These are phyloP conservation scores for Pocota personata DNA, from an alignment of 2,888 invertebrate genomes.

Conservation along the genomic window DNA sequence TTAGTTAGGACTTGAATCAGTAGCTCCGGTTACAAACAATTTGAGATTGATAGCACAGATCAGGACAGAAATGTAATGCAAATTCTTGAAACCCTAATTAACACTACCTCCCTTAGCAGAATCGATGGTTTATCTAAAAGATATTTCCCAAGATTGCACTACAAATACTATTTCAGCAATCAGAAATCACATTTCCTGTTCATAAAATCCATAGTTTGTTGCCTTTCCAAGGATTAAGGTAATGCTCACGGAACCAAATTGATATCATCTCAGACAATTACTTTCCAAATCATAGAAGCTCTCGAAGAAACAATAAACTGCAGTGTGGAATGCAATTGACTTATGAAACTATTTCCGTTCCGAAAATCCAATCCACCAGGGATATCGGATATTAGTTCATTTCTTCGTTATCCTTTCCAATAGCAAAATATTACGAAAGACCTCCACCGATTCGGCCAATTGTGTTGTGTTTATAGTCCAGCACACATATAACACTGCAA, in stretches of 20 bases:
- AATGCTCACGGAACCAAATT: conserved; percentile 22
- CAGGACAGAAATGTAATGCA: no score
- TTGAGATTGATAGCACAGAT: no score
- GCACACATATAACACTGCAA: conserved; percentile 47
- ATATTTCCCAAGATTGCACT: background rate
- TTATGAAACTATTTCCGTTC: conserved; percentile 42
- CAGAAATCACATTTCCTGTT: conserved; percentile 1
- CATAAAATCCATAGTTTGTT: background rate
- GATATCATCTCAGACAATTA: conserved; percentile 55
- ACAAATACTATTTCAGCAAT: background rate
- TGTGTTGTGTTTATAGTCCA: conserved; percentile 57
- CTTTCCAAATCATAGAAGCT: conserved; percentile 43
- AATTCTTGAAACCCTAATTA: no score
- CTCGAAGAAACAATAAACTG: conserved; percentile 63
- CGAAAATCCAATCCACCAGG: conserved; percentile 51
- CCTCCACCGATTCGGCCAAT: conserved; percentile 6
- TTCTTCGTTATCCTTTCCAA: conserved; percentile 9
- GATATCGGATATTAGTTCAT: conserved; percentile 56
- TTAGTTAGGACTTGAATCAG: no score
- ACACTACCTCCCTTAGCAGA: no score
- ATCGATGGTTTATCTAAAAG: background rate
- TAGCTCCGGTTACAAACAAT: no score
- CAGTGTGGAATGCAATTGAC: conserved; percentile 60
- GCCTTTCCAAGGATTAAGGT: conserved; percentile 20
- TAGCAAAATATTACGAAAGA: background rate